Evolutionary conservation across 2,113 vertebrate species (phyloP).

Genomic region (Phainopepla nitens): DNA sequence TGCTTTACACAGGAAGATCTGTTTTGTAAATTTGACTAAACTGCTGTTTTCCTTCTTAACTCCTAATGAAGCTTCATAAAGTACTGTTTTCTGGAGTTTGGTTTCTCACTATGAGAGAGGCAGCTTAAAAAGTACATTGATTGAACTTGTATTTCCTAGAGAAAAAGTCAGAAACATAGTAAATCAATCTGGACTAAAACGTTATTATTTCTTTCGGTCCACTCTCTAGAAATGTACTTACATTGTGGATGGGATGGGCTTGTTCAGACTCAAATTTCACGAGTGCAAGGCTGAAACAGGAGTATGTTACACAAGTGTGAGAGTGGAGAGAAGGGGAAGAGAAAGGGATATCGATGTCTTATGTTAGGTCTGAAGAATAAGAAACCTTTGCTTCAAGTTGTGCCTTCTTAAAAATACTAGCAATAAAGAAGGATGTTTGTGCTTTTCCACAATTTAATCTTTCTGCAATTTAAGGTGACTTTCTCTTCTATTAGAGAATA

Average conservation of each 20-base stretch:
- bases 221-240: neutral
- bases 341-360: neutral
- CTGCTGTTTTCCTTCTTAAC: neutral
- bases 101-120: neutral
- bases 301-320: neutral
- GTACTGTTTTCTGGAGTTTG: neutral
- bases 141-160: neutral
- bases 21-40: conserved; percentile 11
- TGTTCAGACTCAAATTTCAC: neutral
- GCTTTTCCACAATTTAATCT: neutral
- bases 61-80: neutral
- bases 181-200: neutral
- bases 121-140: neutral
- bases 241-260: neutral
- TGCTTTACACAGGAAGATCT: conserved; percentile 56
- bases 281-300: neutral
- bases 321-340: neutral
- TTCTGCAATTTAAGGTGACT: neutral
- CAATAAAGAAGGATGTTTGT: neutral
- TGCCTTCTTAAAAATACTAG: neutral
- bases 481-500: neutral
- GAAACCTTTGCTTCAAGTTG: neutral
- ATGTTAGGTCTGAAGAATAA: neutral
- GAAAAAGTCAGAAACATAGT: neutral
- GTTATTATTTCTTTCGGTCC: neutral